Conservation (phyloP, 2,888 invertebrate species). For the Andrena dorsata region DNA sequence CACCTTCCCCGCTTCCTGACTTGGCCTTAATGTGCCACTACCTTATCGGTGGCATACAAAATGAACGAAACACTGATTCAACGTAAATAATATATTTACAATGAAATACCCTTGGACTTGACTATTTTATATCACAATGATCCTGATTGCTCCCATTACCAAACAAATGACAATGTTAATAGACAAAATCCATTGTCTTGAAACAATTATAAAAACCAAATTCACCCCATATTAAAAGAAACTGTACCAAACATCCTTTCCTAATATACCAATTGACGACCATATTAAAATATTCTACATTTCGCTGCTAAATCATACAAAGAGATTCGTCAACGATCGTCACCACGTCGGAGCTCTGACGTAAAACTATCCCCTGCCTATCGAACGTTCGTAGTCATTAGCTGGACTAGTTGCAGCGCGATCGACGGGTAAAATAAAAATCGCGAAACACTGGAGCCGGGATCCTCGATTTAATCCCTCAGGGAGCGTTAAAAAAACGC, state of each 20-base stretch:
- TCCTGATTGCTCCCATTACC: no score
- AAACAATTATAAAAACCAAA: no score
- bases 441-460: neutral
- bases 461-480: slow-evolving; percentile 55
- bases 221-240: no score
- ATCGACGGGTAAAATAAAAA: slow-evolving; percentile 25
- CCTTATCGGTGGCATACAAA: slow-evolving; percentile 39
- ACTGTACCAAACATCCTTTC: no score
- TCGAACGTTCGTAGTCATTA: neutral
- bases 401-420: neutral
- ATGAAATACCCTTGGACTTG: neutral
- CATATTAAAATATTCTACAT: no score
- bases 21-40: slow-evolving; percentile 53
- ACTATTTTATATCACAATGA: neutral
- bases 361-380: neutral
- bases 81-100: neutral
- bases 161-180: no score
- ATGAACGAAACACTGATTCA: slow-evolving; percentile 29
- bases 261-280: no score
- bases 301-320: neutral
- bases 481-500: slow-evolving; percentile 30
- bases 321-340: neutral
- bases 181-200: no score
- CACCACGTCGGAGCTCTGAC: neutral
- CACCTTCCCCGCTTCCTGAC: slow-evolving; percentile 70